phyloP scores from a whole-genome alignment of 2,888 invertebrate genomes.

The Zygogramma bicolorata region DNA sequence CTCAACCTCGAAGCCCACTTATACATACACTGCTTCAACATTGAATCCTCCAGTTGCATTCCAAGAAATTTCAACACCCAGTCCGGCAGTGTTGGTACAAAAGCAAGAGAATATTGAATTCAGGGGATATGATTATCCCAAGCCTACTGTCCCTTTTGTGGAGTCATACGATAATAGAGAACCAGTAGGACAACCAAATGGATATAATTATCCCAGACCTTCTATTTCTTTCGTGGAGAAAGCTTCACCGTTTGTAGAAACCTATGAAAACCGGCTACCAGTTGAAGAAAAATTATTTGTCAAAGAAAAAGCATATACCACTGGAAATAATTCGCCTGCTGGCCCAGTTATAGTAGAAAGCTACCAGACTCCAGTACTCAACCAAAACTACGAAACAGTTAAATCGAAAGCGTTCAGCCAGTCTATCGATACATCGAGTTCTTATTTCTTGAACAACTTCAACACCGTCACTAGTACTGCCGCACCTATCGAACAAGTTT shows the following conservation, averaged over 20 bases:
- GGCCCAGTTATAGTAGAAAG: constrained; percentile 30
- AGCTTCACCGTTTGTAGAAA: constrained; percentile 45
- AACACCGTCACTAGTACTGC: constrained; percentile 24
- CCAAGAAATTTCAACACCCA: not conserved
- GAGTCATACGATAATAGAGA: constrained; percentile 50
- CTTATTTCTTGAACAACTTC: constrained; percentile 17
- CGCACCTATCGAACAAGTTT: constrained; percentile 20
- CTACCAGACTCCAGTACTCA: constrained; percentile 31
- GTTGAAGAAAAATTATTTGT: constrained; percentile 60
- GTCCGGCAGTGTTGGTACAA: constrained; percentile 9
- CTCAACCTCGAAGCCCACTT: constrained; percentile 24
- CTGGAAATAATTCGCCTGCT: constrained; percentile 43
- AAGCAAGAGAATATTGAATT: constrained; percentile 29
- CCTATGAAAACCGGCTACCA: constrained; percentile 44
- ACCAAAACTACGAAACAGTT: constrained; percentile 10
- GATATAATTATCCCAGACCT: constrained; percentile 55
- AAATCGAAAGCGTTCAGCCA: constrained; percentile 24
- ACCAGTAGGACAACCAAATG: constrained; percentile 46
- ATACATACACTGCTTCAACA: constrained; percentile 16
- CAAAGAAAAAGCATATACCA: constrained; percentile 60
- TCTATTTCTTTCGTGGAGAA: constrained; percentile 61
- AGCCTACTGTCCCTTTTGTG: constrained; percentile 58
- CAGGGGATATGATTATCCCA: constrained; percentile 53
- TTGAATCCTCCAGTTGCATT: constrained; percentile 8
- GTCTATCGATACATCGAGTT: constrained; percentile 19